Conservation (phyloP, 2,888 invertebrate genomes). For the Philopedon plagiatum region DNA sequence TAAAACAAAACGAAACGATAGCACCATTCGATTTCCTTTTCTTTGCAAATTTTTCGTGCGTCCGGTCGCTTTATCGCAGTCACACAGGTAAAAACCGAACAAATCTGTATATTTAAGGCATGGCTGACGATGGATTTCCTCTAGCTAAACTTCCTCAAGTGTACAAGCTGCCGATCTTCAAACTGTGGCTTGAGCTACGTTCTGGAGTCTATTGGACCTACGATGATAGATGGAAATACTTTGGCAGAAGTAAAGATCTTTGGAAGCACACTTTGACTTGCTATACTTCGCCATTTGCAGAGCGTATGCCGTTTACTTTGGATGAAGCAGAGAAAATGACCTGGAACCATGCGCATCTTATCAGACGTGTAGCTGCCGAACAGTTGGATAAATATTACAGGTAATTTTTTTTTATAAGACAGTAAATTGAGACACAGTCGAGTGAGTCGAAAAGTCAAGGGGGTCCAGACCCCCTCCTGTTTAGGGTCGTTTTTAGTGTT, state of each 20-base stretch:
- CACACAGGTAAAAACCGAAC: no score
- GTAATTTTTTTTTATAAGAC: conserved; percentile 39
- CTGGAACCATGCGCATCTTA: conserved; percentile 57
- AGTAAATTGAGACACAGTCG: no score
- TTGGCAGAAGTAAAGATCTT: conserved; percentile 6
- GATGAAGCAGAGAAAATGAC: conserved; percentile 53
- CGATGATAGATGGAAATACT: conserved; percentile 28
- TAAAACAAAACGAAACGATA: no score
- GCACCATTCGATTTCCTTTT: no score
- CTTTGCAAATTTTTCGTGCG: no score
- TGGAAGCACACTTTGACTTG: conserved; percentile 60
- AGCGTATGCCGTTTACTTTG: conserved; percentile 52
- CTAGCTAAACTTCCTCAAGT: conserved; percentile 65
- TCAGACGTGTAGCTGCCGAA: conserved; percentile 51
- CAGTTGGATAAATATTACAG: conserved; percentile 40
- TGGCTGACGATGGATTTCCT: conserved; percentile 66
- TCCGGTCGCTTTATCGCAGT: no score
- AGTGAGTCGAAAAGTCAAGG: no score
- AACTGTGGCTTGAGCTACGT: conserved; percentile 65
- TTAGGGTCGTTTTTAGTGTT: no score
- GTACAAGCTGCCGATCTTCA: conserved; percentile 65
- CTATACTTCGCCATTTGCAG: conserved; percentile 33
- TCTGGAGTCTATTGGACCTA: conserved; percentile 53
- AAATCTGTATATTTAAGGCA: conserved; percentile 34
- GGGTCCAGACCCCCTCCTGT: no score